Evolutionary conservation across 1,140 invertebrate genomes (phyloP), one percentile per base, ranked within the genome.

Genomic region (Sipha flava): DNA sequence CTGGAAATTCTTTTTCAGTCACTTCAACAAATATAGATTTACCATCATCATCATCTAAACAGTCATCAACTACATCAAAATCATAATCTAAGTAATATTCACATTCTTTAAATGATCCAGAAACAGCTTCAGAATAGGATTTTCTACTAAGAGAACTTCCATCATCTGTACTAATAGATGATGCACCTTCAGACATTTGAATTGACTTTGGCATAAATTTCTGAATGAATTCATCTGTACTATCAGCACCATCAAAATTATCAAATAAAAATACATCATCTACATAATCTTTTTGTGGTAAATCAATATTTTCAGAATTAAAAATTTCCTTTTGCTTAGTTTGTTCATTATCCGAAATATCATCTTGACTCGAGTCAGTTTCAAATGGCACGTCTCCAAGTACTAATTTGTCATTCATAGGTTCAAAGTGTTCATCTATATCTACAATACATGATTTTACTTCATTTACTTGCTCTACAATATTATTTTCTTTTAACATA

Each of bases 1-100:
- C 73, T n/a, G 73, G 73, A 57, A 77, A 77, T 77, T 77, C 73
- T 23, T 77, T 77, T 57, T 77, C 73, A 23, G 73, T 59, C 10
- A 77, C 21, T 43, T 77, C 73, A 12, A 77, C 73, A 43, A 77
- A 59, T 57, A 77, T 52, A 18, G 73, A 12, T 10, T 23, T 10
- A 14, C 10, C 73, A 37, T 52, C 45, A n/a, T 73, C 47, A 31
- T 57, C 34, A 0, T 77, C 73, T n/a, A 77, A 57, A 57, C 73
- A 77, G 26, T 77, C 73, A 26, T 77, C 73, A 26, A 29, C 34
- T 0, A 77, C 21, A 7, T 77, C 52, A 40, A 52, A 49, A 31
- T 73, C 70, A 52, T 37, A 73, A 7, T 75, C 47, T 26, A 77
- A 59, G 59, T 77, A 77, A 54, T 43, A 77, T 40, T 77, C 52